Evolutionary conservation across 2,888 invertebrate species (phyloP), one percentile per base, ranked within the genome.

Genomic region (Drosophila pseudotakahashii): DNA sequence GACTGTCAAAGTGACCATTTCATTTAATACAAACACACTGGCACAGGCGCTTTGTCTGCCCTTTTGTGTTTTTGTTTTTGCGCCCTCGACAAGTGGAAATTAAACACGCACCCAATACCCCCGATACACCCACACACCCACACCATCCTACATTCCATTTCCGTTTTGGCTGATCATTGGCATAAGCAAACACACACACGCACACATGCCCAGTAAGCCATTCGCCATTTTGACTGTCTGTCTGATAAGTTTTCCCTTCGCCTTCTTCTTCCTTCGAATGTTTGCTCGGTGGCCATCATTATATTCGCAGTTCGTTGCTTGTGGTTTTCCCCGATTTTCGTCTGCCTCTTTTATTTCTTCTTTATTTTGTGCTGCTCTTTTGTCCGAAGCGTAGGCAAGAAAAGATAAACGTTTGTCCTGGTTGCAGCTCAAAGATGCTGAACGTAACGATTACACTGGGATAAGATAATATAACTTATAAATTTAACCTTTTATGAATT

Each of bases 1-100:
- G 73, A 53, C 75, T 83, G 81, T 79, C 84, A 83, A 78, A 77
- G 77, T 81, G 81, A 81, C 84, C 81, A 81, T 78, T 84, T 84
- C 58, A 81, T 77, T 81, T 79, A 77, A 77, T 74, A 69, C 69
- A 74, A 73, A 68, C 71, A 69, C 71, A 73, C 63, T 48, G 52
- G 52, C 52, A 26, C 51, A 14, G 4, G 4, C 32, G 67, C 64
- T 41, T 42, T 42, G 39, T 41, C 54, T 52, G 48, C 16, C 55
- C 68, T 41, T 41, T 68, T 51, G 48, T 48, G 45, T 45, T 45
- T 44, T 69, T 60, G 71, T 69, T 70, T 72, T 60, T 60, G 52
- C 50, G 34, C 58, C 30, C 63, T 32, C 51, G 64, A 75, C 72
- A 76, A 81, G 75, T 77, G 71, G 76, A 74, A 85, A 81, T 81